phyloP scores from a whole-genome alignment of 2,113 vertebrate species.

The Petrocephalus microphthalmus region DNA sequence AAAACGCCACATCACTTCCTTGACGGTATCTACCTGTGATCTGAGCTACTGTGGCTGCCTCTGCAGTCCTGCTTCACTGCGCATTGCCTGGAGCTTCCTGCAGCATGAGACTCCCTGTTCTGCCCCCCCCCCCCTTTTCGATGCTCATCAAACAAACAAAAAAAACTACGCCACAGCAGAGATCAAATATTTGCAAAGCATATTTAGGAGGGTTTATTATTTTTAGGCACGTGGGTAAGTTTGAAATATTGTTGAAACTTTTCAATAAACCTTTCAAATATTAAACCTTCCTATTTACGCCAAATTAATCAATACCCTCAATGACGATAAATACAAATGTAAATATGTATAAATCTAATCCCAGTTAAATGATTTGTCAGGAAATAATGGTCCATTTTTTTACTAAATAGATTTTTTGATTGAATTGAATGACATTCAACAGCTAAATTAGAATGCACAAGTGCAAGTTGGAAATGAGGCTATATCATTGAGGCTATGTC shows the following conservation, averaged over 20 bases:
- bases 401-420: background rate
- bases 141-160: background rate
- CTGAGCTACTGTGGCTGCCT: background rate
- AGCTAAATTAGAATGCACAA: background rate
- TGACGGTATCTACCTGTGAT: slow-evolving; percentile 1
- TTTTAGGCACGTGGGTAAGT: background rate
- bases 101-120: background rate
- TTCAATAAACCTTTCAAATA: too few species aligned
- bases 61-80: background rate
- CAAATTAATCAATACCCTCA: background rate
- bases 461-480: background rate
- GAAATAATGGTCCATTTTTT: background rate
- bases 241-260: too few species aligned
- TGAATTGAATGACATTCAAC: background rate
- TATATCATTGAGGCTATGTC: background rate
- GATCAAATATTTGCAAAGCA: background rate
- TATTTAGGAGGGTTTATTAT: background rate
- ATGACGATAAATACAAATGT: background rate
- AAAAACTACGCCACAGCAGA: background rate
- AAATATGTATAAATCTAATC: background rate
- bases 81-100: slow-evolving; percentile 5
- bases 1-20: slow-evolving; percentile 12
- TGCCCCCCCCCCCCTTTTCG: background rate
- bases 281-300: background rate
- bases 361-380: background rate